A percentile compares a stretch with the other conserved stretches of the same genome.
phyloP scores from a whole-genome alignment of 2,888 invertebrate genomes.

The Parasteatoda lunata region DNA sequence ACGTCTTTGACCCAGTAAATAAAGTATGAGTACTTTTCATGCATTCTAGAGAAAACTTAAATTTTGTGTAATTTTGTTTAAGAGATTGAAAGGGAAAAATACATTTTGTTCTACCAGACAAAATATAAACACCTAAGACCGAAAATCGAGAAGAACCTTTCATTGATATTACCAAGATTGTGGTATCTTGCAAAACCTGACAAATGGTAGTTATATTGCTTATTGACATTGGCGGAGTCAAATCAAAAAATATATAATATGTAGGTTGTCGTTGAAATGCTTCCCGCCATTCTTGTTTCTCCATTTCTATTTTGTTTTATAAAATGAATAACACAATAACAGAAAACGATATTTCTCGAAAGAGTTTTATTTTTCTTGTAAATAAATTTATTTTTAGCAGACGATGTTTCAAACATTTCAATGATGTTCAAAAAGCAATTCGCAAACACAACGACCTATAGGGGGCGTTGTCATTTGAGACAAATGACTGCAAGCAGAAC shows the following conservation, averaged over 20 bases:
- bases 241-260: slow-evolving; percentile 61
- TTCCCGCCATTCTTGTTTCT: slow-evolving; percentile 61
- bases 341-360: no score
- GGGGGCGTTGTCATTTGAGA: no score
- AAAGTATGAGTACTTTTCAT: slow-evolving; percentile 22
- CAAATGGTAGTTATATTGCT: slow-evolving; percentile 50
- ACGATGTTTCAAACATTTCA: no score
- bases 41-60: slow-evolving; percentile 50
- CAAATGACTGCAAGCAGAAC: no score
- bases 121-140: slow-evolving; percentile 34
- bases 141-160: slow-evolving; percentile 56
- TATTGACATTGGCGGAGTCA: slow-evolving; percentile 38
- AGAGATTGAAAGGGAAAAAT: slow-evolving; percentile 58
- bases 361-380: no score
- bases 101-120: slow-evolving; percentile 38
- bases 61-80: slow-evolving; percentile 47
- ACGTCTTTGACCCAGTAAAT: slow-evolving; percentile 13
- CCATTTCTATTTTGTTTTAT: slow-evolving; percentile 18
- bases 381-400: no score
- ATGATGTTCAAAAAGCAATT: no score
- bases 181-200: slow-evolving; percentile 47
- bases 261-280: slow-evolving; percentile 57
- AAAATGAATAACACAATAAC: no score
- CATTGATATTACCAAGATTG: slow-evolving; percentile 37
- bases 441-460: no score